These are phyloP conservation scores for Cylindroiulus punctatus DNA, from an alignment of 2,888 invertebrate species.

Conservation along the genomic window DNA sequence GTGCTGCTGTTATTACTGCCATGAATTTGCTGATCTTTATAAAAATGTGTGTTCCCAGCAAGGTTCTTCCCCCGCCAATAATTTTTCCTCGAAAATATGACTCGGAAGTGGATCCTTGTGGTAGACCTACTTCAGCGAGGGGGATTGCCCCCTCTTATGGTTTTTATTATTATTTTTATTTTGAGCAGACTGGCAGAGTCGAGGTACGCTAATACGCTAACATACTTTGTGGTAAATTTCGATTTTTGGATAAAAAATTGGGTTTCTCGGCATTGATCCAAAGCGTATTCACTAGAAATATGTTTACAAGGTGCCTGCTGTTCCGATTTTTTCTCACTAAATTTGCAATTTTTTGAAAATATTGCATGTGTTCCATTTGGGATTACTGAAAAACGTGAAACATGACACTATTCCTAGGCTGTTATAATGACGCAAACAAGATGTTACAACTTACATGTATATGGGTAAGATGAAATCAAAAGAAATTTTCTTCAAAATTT, in stretches of 20 bases:
- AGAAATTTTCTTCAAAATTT: too few species aligned
- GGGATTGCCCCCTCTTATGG: conserved; percentile 34
- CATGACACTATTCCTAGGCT: too few species aligned
- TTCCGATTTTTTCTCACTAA: neutral
- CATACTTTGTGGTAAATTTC: conserved; percentile 19
- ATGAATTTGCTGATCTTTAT: conserved; percentile 47
- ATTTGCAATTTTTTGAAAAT: neutral
- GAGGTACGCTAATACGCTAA: conserved; percentile 1
- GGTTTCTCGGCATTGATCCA: neutral
- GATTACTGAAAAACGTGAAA: neutral
- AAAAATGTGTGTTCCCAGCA: conserved; percentile 36
- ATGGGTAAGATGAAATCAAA: too few species aligned
- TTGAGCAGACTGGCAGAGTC: conserved; percentile 31
- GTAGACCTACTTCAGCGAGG: conserved; percentile 40
- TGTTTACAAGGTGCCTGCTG: conserved; percentile 39
- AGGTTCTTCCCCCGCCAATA: conserved; percentile 30
- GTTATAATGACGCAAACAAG: too few species aligned
- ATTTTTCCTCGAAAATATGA: conserved; percentile 40
- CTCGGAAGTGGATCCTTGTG: conserved; percentile 43
- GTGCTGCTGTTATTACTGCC: conserved; percentile 45
- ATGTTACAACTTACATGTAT: too few species aligned
- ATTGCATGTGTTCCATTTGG: neutral
- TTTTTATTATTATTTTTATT: conserved; percentile 43
- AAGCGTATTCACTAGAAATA: neutral
- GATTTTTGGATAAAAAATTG: conserved; percentile 8